phyloP scores from a whole-genome alignment of 2,797 vertebrate genomes.

The Phrynocephalus forsythii region DNA sequence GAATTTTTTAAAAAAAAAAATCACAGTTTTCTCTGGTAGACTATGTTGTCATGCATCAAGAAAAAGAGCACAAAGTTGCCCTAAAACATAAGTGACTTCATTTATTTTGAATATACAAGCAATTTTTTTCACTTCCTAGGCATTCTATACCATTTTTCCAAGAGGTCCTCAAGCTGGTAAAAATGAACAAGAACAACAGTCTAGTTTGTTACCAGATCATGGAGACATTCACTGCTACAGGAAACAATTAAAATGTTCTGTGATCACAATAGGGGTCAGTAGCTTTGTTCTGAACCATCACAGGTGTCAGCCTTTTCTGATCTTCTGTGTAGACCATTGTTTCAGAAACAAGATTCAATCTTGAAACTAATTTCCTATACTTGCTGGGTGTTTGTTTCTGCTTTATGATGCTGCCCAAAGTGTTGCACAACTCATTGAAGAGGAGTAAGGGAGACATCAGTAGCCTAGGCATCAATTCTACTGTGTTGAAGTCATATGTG shows the following conservation, averaged over 20 bases:
- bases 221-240: neutral
- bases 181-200: neutral
- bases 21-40: constrained; percentile 14
- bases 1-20: constrained; percentile 35
- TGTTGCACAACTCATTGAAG: neutral
- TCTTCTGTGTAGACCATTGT: neutral
- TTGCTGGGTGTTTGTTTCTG: neutral
- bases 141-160: neutral
- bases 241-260: neutral
- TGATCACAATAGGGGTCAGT: neutral
- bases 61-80: constrained; percentile 56
- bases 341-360: neutral
- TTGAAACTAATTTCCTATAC: neutral
- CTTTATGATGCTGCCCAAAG: neutral
- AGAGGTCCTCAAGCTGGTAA: neutral
- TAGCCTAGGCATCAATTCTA: neutral
- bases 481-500: neutral
- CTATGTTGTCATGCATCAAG: constrained; percentile 33
- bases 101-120: neutral
- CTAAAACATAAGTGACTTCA: constrained; percentile 44
- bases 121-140: neutral
- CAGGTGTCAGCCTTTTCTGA: too few relatives aligned
- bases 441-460: neutral
- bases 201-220: neutral
- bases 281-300: neutral